phyloP scores from a whole-genome alignment of 2,888 invertebrate genomes.

The Hipparchia semele region DNA sequence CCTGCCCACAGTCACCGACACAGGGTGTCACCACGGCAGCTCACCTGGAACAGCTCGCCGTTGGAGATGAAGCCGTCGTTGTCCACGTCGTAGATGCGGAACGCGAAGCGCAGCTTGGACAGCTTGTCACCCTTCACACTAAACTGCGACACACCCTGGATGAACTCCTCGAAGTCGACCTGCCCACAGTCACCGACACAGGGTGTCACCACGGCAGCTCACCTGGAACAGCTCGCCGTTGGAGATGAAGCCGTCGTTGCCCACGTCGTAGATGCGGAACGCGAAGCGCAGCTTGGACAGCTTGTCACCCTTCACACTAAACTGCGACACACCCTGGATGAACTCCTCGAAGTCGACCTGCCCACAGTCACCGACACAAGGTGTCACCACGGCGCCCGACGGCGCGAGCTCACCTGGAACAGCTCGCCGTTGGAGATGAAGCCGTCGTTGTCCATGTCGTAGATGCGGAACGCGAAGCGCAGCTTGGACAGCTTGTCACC shows the following conservation, averaged over 20 bases:
- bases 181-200: conserved; percentile 41
- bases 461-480: no score
- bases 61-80: conserved; percentile 99
- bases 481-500: no score
- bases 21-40: no score
- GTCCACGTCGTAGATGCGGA: conserved; percentile 99
- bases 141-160: conserved; percentile 99
- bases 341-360: conserved; percentile 92
- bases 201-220: conserved; percentile 44
- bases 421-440: no score
- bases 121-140: conserved; percentile 99
- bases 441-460: no score
- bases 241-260: conserved; percentile 99
- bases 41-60: conserved; percentile 93
- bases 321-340: conserved; percentile 99
- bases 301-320: conserved; percentile 99
- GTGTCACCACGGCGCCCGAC: no score
- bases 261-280: conserved; percentile 99
- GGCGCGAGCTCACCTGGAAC: no score
- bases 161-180: conserved; percentile 94
- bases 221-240: conserved; percentile 97
- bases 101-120: conserved; percentile 98
- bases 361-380: background rate
- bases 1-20: conserved; percentile 52
- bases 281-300: conserved; percentile 99